Base-by-base conservation (phyloP, 1,140 invertebrate species). In the Drusus annulatus region DNA sequence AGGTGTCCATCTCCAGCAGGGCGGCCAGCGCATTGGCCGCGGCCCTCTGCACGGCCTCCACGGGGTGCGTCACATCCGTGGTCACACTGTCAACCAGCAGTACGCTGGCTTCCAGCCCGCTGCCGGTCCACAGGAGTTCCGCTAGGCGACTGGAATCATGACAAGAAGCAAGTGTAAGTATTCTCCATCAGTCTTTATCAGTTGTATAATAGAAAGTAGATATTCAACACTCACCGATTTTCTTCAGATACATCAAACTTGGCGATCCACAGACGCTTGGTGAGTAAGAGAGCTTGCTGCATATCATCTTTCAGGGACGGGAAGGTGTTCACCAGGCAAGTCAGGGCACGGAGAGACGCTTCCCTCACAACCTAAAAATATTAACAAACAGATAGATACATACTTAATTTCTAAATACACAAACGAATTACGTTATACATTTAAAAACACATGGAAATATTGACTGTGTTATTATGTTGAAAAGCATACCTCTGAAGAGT, bases 21-120 rank as follows among this genome's bases (percentile, higher is more conserved):
- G 91, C 89, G 0, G 95, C 93, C 45, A 98, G 86, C 0, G 96
- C 95, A 79, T 91, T 88, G 0, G 96, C 93, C 1, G 95, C 93
- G 7, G 97, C 93, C 81, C 93, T 91, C 85, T 98, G 94, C 31
- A 98, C 91, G 78, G 93, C 92, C 80, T 94, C 93, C 31, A 96
- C 93, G 0, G 93, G 91, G 87, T 97, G 95, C 81, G 94, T 93
- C 21, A 97, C 90, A 87, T 98, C 96, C 21, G 90, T 85, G 56
- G 97, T 89, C 63, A 98, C 85, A 82, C 92, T 90, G 28, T 92
- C 87, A 81, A 91, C 90, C 19, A 94, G 84, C n/a, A 89, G 85
- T 21, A 91, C 89, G n/a, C 92, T 91, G 84, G 90, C 89, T 13
- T 88, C 85, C 63, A 96, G 87, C 13, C 90, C 87, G n/a, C 91